Evolutionary conservation across 2,888 invertebrate species (phyloP), one percentile per base, ranked within the genome.

Genomic region (Drosophila koepferae): DNA sequence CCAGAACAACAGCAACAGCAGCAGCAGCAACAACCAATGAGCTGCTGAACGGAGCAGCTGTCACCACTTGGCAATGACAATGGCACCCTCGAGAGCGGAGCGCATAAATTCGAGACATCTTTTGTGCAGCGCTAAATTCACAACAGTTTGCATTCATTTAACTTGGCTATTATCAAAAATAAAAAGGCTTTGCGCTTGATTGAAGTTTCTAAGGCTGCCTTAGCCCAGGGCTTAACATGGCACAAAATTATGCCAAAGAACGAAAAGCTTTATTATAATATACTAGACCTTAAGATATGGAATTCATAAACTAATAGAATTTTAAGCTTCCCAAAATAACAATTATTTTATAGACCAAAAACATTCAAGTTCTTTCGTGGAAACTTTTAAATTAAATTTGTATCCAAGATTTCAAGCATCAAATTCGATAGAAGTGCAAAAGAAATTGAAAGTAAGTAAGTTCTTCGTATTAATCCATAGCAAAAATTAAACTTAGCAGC

Each of bases 151-250:
- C 86, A 87, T 82, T 88, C 77, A 86, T 88, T 86, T 85, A 81
- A 85, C 88, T 85, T 88, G 36, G 80, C 88, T 83, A 85, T 88
- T 84, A 84, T 76, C 81, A 84, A 84, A 82, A 80, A 82, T 72
- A 85, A 87, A 85, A 88, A 77, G 83, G 86, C 86, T 80, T 88
- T 85, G 83, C 70, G 83, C 88, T 81, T 85, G 85, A 88, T 85
- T 88, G 86, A 80, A 86, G 86, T 61, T 63, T 55, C 58, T 69
- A 56, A 43, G 44, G 31, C 40, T 44, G 63, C 64, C 58, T 54
- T 75, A 55, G 54, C 40, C 60, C 64, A 23, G 28, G 63, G 66
- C 80, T 68, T 74, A 86, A 74, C 62, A 67, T 73, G 72, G 60
- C 68, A 63, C 82, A 48, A 83, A 81, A 85, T 86, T 75, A 83